Conservation (phyloP, 2,113 vertebrate genomes). For the Cranoglanis bouderius region DNA sequence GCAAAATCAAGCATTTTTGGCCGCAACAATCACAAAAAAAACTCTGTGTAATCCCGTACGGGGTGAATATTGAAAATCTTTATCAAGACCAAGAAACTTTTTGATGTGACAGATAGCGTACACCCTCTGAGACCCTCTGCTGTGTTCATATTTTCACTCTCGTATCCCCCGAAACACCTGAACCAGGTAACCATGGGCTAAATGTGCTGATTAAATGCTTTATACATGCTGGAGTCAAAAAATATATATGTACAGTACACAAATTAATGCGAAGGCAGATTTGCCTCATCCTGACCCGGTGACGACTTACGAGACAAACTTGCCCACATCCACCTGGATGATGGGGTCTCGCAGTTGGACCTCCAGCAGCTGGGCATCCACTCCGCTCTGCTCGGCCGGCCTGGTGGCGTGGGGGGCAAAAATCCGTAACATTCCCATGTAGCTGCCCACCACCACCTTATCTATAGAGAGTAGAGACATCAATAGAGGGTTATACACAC, state of each 20-base stretch:
- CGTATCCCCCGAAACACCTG: background rate
- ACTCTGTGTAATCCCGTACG: too few relatives aligned
- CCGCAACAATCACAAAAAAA: too few relatives aligned
- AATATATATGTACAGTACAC: background rate
- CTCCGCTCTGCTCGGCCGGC: constrained; percentile 71
- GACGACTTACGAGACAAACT: constrained; percentile 96
- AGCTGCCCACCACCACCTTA: constrained; percentile 94
- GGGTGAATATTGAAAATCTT: too few relatives aligned
- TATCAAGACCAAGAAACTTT: too few relatives aligned
- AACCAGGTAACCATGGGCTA: background rate
- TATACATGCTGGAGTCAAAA: background rate
- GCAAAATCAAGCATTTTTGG: too few relatives aligned
- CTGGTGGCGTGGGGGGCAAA: constrained; percentile 82
- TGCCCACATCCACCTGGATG: constrained; percentile 92
- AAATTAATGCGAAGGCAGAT: background rate
- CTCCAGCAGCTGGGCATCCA: constrained; percentile 88
- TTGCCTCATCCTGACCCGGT: background rate
- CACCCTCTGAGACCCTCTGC: background rate
- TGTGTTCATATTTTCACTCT: background rate
- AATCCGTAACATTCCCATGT: constrained; percentile 88
- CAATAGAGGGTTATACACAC: background rate
- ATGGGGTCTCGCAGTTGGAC: constrained; percentile 85
- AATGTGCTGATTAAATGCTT: background rate
- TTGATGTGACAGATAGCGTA: background rate
- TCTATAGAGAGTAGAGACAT: constrained; percentile 69